Conservation (phyloP, 2,888 invertebrate species). For the Pyralis farinalis region DNA sequence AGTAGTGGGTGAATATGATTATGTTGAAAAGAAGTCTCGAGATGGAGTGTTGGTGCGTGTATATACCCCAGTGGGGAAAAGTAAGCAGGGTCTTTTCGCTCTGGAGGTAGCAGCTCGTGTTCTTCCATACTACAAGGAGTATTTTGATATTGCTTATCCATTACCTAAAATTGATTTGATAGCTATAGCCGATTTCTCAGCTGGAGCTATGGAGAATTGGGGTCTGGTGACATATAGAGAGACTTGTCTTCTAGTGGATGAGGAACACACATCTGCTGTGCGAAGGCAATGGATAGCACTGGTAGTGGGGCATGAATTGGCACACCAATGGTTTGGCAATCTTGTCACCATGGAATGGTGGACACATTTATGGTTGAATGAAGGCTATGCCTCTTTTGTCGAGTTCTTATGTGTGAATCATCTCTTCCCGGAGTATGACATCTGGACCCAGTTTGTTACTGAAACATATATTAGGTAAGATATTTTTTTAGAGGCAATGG, state of each 20-base stretch:
- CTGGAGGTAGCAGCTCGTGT: slow-evolving; percentile 95
- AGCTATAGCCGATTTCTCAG: slow-evolving; percentile 96
- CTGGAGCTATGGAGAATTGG: slow-evolving; percentile 99
- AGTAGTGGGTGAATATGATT: slow-evolving; percentile 97
- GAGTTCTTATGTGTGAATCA: slow-evolving; percentile 96
- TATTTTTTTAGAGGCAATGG: too few relatives aligned
- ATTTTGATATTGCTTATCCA: slow-evolving; percentile 97
- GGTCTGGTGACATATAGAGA: slow-evolving; percentile 96
- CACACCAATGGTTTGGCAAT: slow-evolving; percentile 99
- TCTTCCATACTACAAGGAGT: slow-evolving; percentile 95
- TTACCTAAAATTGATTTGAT: slow-evolving; percentile 98
- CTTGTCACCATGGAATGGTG: slow-evolving; percentile 99
- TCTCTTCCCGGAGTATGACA: slow-evolving; percentile 96
- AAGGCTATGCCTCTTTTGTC: slow-evolving; percentile 97
- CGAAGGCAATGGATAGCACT: slow-evolving; percentile 93
- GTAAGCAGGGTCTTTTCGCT: slow-evolving; percentile 95
- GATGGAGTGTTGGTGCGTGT: slow-evolving; percentile 92
- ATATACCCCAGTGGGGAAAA: slow-evolving; percentile 94
- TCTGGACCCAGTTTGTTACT: slow-evolving; percentile 98
- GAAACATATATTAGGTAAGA: slow-evolving; percentile 86
- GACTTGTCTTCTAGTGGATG: slow-evolving; percentile 94
- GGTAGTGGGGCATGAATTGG: slow-evolving; percentile 95
- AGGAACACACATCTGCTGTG: slow-evolving; percentile 92
- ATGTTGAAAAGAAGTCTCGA: slow-evolving; percentile 90
- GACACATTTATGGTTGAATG: slow-evolving; percentile 98